A percentile compares a stretch with the other conserved stretches of the same genome.
Evolutionary conservation across 2,888 invertebrate species (phyloP).

Genomic region (Spodoptera exigua): DNA sequence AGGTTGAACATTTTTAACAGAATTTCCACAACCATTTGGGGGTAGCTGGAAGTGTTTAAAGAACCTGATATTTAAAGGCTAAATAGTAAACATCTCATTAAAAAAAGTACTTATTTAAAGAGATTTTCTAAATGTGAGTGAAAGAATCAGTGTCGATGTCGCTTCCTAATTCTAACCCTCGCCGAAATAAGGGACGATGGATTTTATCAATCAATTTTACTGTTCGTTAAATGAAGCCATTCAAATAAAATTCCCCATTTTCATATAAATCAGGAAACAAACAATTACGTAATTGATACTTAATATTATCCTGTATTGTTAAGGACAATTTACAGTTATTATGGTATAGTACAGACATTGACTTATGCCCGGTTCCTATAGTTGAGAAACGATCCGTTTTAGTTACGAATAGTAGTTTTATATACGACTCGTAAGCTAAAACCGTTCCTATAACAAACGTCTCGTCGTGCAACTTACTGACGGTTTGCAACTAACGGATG

Average conservation of each 20-base stretch:
- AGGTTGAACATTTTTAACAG: no score
- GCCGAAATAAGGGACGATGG: constrained; percentile 18
- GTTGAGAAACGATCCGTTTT: no score
- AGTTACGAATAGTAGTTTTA: neutral
- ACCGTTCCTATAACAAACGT: no score
- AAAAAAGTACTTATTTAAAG: constrained; percentile 16
- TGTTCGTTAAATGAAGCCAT: constrained; percentile 28
- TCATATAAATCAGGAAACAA: constrained; percentile 27
- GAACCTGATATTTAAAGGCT: no score
- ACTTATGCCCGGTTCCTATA: no score
- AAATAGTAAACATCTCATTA: constrained; percentile 3
- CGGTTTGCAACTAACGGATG: no score
- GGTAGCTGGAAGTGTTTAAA: no score
- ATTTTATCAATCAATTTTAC: constrained; percentile 13
- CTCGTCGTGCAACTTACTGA: no score
- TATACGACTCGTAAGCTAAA: no score
- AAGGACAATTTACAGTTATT: constrained; percentile 10
- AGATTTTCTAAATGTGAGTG: constrained; percentile 7
- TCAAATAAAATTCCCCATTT: constrained; percentile 22
- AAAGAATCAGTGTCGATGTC: constrained; percentile 11
- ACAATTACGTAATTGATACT: constrained; percentile 11
- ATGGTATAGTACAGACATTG: constrained; percentile 10
- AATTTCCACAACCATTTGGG: no score
- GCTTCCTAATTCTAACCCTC: constrained; percentile 27
- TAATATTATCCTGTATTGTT: constrained; percentile 19